phyloP scores from a whole-genome alignment of 2,797 vertebrate genomes.

The Leptodactylus fallax region DNA sequence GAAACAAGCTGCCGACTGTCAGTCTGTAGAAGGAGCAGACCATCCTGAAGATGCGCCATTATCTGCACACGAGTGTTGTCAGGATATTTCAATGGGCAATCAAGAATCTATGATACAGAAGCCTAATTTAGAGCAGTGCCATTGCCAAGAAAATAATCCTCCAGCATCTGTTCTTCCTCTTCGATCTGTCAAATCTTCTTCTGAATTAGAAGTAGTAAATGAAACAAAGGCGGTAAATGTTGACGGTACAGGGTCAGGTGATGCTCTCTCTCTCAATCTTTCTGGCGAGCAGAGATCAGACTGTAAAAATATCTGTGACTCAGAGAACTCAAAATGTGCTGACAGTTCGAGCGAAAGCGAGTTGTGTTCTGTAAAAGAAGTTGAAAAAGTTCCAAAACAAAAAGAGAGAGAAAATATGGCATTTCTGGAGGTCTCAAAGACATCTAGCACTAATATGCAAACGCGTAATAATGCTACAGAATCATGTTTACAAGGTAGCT shows the following conservation, averaged over 20 bases:
- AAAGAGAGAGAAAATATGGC: constrained; percentile 35
- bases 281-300: constrained; percentile 44
- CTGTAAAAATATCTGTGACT: constrained; percentile 66
- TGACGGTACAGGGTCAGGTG: not conserved
- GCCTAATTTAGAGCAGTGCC: constrained; percentile 38
- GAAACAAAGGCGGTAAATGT: constrained; percentile 12
- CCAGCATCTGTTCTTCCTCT: constrained; percentile 40
- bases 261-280: not conserved
- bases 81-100: constrained; percentile 50
- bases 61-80: constrained; percentile 10
- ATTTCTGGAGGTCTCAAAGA: constrained; percentile 51
- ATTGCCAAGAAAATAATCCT: constrained; percentile 40
- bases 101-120: constrained; percentile 39
- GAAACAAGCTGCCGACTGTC: constrained; percentile 1
- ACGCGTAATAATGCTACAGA: constrained; percentile 55
- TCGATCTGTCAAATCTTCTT: too few relatives aligned
- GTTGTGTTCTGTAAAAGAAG: constrained; percentile 63
- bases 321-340: constrained; percentile 62
- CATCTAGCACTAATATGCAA: not conserved
- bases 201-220: constrained; percentile 32
- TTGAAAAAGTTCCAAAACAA: constrained; percentile 59
- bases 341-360: constrained; percentile 61
- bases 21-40: not conserved
- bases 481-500: constrained; percentile 58
- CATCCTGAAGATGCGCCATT: constrained; percentile 5